Evolutionary conservation across 2,888 invertebrate genomes (phyloP).

Genomic region (Autographa pulchrina): DNA sequence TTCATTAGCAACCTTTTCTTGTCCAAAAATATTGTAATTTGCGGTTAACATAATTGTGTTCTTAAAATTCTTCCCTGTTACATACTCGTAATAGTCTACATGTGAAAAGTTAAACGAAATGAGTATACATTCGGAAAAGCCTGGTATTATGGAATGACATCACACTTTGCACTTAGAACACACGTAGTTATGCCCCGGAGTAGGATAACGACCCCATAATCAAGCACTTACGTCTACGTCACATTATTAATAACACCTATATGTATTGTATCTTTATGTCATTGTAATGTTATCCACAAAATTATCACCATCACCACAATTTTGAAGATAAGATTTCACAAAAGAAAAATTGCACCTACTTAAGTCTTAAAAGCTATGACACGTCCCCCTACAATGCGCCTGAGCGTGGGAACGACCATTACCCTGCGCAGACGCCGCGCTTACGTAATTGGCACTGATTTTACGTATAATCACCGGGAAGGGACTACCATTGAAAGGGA

Average conservation of each 20-base stretch:
- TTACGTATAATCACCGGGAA: conserved; percentile 60
- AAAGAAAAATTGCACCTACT: conserved; percentile 18
- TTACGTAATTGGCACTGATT: conserved; percentile 70
- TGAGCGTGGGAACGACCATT: conserved; percentile 58
- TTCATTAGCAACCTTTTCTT: not conserved
- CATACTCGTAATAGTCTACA: too few species aligned
- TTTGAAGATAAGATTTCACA: not conserved
- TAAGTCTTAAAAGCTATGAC: conserved; percentile 48
- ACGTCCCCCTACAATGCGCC: conserved; percentile 23
- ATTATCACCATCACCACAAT: too few species aligned
- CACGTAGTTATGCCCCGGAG: too few species aligned
- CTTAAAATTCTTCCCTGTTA: not conserved
- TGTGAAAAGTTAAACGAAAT: too few species aligned
- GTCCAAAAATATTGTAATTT: not conserved
- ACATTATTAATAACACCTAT: too few species aligned
- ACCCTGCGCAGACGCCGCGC: conserved; percentile 59
- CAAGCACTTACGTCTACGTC: too few species aligned
- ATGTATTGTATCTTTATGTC: too few species aligned
- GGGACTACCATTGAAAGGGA: conserved; percentile 44
- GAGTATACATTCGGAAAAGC: too few species aligned
- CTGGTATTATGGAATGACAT: too few species aligned
- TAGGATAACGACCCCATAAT: too few species aligned
- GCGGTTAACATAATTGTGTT: not conserved
- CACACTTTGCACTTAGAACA: too few species aligned
- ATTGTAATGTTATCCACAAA: too few species aligned